phyloP scores from a whole-genome alignment of 2,113 vertebrate species.

The Forbesichthys agassizii region DNA sequence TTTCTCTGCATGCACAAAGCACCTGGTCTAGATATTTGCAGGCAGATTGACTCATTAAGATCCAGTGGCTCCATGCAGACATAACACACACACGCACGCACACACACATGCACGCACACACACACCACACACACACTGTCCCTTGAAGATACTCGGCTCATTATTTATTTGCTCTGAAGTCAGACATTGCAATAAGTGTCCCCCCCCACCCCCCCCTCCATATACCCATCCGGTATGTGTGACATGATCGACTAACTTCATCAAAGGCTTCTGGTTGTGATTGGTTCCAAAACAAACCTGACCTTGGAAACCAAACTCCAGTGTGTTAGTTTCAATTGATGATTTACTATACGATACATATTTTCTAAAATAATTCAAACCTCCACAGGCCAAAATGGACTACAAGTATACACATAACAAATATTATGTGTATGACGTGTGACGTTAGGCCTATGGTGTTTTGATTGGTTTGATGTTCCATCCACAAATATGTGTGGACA shows the following conservation, averaged over 20 bases:
- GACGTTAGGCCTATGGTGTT: slow-evolving; percentile 43
- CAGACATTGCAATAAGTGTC: slow-evolving; percentile 43
- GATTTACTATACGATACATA: slow-evolving; percentile 33
- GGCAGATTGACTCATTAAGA: slow-evolving; percentile 23
- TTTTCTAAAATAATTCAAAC: slow-evolving; percentile 22
- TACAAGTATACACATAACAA: no score
- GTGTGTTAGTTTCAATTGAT: slow-evolving; percentile 23
- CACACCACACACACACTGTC: neutral
- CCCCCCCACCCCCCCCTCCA: slow-evolving; percentile 19
- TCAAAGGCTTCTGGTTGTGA: slow-evolving; percentile 36
- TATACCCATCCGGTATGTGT: slow-evolving; percentile 20
- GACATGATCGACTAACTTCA: slow-evolving; percentile 46
- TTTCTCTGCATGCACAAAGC: slow-evolving; percentile 19
- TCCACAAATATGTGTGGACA: slow-evolving; percentile 65
- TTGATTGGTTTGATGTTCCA: slow-evolving; percentile 55
- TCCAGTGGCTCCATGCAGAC: slow-evolving; percentile 33
- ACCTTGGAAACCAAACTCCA: slow-evolving; percentile 1
- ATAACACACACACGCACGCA: slow-evolving; percentile 39
- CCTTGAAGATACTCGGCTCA: neutral
- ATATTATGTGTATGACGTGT: neutral
- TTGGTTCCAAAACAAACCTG: slow-evolving; percentile 45
- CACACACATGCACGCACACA: no score
- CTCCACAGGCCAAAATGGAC: neutral
- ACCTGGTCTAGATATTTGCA: slow-evolving; percentile 33
- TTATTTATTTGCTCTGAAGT: slow-evolving; percentile 39